A percentile compares a stretch with the other conserved stretches of the same genome.
phyloP scores from a whole-genome alignment of 2,888 invertebrate species.

The Physocephala rufipes region DNA sequence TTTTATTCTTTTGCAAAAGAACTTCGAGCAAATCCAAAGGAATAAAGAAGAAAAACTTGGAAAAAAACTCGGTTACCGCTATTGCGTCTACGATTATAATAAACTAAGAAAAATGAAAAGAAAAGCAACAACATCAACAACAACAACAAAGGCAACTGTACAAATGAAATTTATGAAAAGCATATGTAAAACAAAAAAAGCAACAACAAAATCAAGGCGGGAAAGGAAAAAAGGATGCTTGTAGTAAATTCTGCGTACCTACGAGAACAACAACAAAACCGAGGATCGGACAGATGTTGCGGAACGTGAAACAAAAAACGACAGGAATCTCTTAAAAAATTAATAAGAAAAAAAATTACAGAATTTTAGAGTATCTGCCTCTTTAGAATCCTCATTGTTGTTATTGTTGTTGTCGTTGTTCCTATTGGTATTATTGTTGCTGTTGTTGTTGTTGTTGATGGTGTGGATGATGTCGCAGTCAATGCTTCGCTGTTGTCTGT shows the following conservation, averaged over 20 bases:
- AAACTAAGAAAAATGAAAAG: background rate
- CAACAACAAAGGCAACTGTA: constrained; percentile 28
- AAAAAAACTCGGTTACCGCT: constrained; percentile 35
- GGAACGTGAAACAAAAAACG: constrained; percentile 39
- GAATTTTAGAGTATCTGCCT: constrained; percentile 35
- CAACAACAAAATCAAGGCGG: background rate
- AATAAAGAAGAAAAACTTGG: background rate
- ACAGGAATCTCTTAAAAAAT: constrained; percentile 35
- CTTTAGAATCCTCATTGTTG: constrained; percentile 23
- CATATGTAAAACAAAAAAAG: background rate
- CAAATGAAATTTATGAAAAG: background rate
- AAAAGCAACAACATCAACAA: constrained; percentile 23
- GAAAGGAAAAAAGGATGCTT: background rate
- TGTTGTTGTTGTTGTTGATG: background rate
- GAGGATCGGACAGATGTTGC: constrained; percentile 45
- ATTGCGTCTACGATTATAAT: constrained; percentile 20
- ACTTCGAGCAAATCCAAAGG: constrained; percentile 1
- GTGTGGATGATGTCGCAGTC: constrained; percentile 17
- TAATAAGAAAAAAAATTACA: constrained; percentile 28
- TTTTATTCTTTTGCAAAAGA: constrained; percentile 27
- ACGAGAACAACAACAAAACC: constrained; percentile 13
- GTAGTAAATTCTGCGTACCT: background rate
- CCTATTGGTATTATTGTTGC: constrained; percentile 19
- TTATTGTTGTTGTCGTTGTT: constrained; percentile 30
- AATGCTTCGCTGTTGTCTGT: constrained; percentile 18